Conservation (phyloP, 2,888 invertebrate species). For the Noctua janthe region DNA sequence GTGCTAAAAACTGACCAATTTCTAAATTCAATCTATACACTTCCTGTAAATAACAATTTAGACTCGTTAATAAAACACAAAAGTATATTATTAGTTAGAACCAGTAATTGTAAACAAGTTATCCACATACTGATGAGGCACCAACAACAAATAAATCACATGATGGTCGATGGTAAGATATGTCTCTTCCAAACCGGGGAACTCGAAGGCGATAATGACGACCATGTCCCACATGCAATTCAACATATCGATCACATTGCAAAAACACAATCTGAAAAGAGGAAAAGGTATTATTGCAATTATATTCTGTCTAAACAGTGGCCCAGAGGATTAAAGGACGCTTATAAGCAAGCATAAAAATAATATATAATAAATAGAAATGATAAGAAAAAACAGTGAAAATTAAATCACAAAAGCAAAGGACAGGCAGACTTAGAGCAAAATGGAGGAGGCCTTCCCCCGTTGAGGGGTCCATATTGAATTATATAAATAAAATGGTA, state of each 20-base stretch:
- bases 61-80: neutral
- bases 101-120: slow-evolving; percentile 13
- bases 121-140: slow-evolving; percentile 92
- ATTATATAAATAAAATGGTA: too few species aligned
- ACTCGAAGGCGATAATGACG: slow-evolving; percentile 97
- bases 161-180: slow-evolving; percentile 96
- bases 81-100: neutral
- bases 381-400: too few species aligned
- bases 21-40: slow-evolving; percentile 98
- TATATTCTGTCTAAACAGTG: neutral
- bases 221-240: slow-evolving; percentile 98
- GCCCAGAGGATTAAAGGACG: neutral
- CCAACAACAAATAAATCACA: slow-evolving; percentile 98
- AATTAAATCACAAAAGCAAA: too few species aligned
- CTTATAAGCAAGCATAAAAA: too few species aligned
- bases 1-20: slow-evolving; percentile 97
- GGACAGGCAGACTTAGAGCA: too few species aligned
- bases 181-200: slow-evolving; percentile 98
- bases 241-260: slow-evolving; percentile 96
- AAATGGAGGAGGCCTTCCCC: too few species aligned
- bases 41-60: slow-evolving; percentile 91
- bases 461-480: too few species aligned
- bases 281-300: neutral
- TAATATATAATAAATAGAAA: too few species aligned
- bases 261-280: slow-evolving; percentile 95